Conservation (phyloP, 2,888 invertebrate species). For the Trypoxylon attenuatum region DNA sequence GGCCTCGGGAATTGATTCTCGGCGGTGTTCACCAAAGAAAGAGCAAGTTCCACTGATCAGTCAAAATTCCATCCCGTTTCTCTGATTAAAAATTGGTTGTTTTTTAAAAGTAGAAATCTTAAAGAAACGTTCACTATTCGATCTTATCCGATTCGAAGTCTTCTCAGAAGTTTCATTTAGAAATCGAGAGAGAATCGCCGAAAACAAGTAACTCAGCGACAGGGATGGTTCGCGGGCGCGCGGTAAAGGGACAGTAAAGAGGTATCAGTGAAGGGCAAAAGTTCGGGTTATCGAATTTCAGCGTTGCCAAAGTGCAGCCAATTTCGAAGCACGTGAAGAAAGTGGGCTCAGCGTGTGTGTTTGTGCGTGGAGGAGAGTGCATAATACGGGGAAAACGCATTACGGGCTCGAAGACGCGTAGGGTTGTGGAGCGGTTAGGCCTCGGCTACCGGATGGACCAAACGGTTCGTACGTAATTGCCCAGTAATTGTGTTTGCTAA, state of each 20-base stretch:
- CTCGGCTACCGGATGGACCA: constrained; percentile 28
- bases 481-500: constrained; percentile 68
- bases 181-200: too few species aligned
- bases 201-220: too few species aligned
- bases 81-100: too few species aligned
- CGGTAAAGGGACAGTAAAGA: constrained; percentile 15
- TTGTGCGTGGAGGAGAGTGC: not conserved
- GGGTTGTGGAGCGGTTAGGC: constrained; percentile 22
- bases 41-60: too few species aligned
- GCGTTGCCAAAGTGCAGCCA: constrained; percentile 5
- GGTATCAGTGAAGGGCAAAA: constrained; percentile 21
- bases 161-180: too few species aligned
- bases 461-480: constrained; percentile 60
- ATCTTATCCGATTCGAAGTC: too few species aligned
- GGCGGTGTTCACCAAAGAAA: too few species aligned
- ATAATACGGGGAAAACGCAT: constrained; percentile 18
- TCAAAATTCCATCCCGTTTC: too few species aligned
- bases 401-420: constrained; percentile 6
- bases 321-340: constrained; percentile 27
- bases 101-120: too few species aligned
- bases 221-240: constrained; percentile 16
- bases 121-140: too few species aligned
- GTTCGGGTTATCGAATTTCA: constrained; percentile 33
- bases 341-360: not conserved
- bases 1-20: too few species aligned